phyloP scores from a whole-genome alignment of 1,140 invertebrate species.

The Steinernema feltiae region DNA sequence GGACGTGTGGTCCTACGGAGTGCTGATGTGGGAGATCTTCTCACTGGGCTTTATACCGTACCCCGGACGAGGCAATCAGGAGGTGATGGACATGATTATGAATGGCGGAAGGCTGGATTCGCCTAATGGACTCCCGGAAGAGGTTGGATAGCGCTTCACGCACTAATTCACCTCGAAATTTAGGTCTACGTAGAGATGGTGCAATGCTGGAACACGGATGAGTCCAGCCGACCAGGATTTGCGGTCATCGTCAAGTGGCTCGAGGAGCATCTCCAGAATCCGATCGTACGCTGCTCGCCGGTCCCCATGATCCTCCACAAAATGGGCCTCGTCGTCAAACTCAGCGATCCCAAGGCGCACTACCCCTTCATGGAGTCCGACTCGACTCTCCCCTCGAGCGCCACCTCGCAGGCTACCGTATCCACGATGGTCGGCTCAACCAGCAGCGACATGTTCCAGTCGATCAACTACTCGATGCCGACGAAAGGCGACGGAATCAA shows the following conservation, averaged over 20 bases:
- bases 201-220: not conserved
- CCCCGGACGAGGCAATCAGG: slow-evolving; percentile 84
- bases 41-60: slow-evolving; percentile 90
- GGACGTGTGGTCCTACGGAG: slow-evolving; percentile 95
- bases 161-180: too few species aligned
- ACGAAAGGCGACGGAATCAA: not conserved
- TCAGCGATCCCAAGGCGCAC: not conserved
- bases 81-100: slow-evolving; percentile 91
- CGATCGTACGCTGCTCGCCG: not conserved
- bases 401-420: not conserved
- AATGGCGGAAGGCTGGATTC: slow-evolving; percentile 45
- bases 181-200: not conserved
- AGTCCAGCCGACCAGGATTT: not conserved
- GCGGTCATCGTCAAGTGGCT: not conserved
- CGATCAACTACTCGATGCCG: slow-evolving; percentile 1
- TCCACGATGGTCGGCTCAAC: not conserved
- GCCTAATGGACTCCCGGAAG: slow-evolving; percentile 40
- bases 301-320: slow-evolving; percentile 6
- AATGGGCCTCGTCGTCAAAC: not conserved
- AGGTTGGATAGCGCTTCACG: too few species aligned
- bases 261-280: not conserved
- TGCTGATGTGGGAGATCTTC: slow-evolving; percentile 85
- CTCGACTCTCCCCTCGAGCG: not conserved
- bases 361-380: not conserved
- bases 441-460: slow-evolving; percentile 2